Base-by-base conservation (phyloP, 2,888 invertebrate species). In the Perizoma flavofasciatum region DNA sequence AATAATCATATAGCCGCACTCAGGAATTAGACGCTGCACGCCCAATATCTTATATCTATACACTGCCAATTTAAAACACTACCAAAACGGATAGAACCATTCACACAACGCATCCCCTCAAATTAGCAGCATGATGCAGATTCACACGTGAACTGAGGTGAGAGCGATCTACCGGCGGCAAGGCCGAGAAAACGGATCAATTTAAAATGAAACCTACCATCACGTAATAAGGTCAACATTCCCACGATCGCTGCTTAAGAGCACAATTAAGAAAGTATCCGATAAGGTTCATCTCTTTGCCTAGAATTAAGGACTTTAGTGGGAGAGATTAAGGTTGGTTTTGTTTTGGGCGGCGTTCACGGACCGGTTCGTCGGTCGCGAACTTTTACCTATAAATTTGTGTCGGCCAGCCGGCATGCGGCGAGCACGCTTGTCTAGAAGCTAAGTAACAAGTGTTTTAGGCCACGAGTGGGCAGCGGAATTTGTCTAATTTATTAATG, bases 341-440 rank as follows among this genome's bases (percentile, higher is more conserved):
- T 86, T 84, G 78, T 71, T 70, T 68, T 71, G 75, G 70, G 65
- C 9, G 55, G 50, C 44, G 69, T 58, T 61, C 51, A 74, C 72
- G 72, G 79, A 90, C 89, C 88, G 90, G 90, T 91, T 85, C 76
- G 83, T 66, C 83, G 89, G 89, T 89, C 90, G 91, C 92, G 92
- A 92, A 92, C 92, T 92, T 91, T 92, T 91, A 90, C 92, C 91
- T 92, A 92, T 92, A 92, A 92, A 92, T 92, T 92, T 88, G 88
- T 90, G 90, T 88, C 89, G 88, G 85, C 83, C 81, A 79, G 84
- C 79, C 78, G 83, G 83, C 83, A 81, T 80, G 81, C 84, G 78
- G 82, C 77, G 74, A 68, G 77, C 79, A 75, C 78, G 81, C 76
- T 77, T 77, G 83, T 86, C 85, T 89, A 89, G 87, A 81, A 86